Evolutionary conservation across 2,113 vertebrate species (phyloP).

Genomic region (Chloropsis cyanopogon): DNA sequence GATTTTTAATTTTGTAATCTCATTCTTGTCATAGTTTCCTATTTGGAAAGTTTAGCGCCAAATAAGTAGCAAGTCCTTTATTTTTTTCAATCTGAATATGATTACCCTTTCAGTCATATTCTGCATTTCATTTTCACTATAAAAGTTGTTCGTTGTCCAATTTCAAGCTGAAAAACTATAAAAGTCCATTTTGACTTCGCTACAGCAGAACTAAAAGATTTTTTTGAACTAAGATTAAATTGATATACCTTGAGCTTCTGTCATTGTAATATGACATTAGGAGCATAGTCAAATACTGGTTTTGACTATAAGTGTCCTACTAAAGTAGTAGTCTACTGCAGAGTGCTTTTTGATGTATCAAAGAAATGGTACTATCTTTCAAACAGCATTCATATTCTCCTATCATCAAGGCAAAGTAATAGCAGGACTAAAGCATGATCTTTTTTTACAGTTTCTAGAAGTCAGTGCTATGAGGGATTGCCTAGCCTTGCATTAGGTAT

Average conservation of each 20-base stretch:
- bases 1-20: background rate
- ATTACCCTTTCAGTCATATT: conserved; percentile 28
- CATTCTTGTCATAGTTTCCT: background rate
- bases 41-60: background rate
- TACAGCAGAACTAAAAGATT: conserved; percentile 38
- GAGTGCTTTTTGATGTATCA: conserved; percentile 63
- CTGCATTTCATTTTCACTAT: conserved; percentile 37
- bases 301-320: conserved; percentile 51
- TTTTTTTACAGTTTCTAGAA: conserved; percentile 20
- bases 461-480: background rate
- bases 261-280: conserved; percentile 55
- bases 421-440: conserved; percentile 4
- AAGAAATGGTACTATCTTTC: conserved; percentile 59
- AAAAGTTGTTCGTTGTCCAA: conserved; percentile 49
- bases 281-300: conserved; percentile 42
- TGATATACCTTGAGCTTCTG: conserved; percentile 40
- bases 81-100: conserved; percentile 12
- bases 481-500: background rate
- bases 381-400: conserved; percentile 39
- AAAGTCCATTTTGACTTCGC: conserved; percentile 55
- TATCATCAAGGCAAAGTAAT: conserved; percentile 49
- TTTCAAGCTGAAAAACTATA: conserved; percentile 48
- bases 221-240: conserved; percentile 58
- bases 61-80: background rate
- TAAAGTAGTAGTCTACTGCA: conserved; percentile 36